Evolutionary conservation across 2,113 vertebrate species (phyloP).

Genomic region (human (Homo sapiens)): DNA sequence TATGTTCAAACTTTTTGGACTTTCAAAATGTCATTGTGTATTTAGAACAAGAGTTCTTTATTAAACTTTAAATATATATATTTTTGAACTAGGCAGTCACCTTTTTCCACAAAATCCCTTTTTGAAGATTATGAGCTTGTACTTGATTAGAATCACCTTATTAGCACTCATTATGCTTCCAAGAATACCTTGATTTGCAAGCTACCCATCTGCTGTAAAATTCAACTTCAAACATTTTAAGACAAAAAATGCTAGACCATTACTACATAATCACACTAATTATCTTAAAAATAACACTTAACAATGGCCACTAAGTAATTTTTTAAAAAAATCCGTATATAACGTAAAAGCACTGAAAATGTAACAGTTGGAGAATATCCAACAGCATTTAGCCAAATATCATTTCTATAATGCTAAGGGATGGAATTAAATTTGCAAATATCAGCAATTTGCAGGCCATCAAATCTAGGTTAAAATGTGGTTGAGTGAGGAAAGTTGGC

Average conservation of each 20-base stretch:
- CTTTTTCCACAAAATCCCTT: constrained; percentile 76
- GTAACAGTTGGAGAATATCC: constrained; percentile 16
- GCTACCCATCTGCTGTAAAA: constrained; percentile 68
- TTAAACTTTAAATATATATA: constrained; percentile 32
- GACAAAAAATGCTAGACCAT: neutral
- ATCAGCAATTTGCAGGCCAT: neutral
- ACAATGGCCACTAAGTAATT: neutral
- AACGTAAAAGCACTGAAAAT: constrained; percentile 43
- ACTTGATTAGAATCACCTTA: constrained; percentile 75
- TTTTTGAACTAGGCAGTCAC: constrained; percentile 43
- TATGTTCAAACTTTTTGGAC: constrained; percentile 22
- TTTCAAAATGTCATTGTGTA: constrained; percentile 18
- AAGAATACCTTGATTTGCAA: constrained; percentile 75
- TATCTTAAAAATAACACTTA: constrained; percentile 48
- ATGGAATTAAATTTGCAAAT: constrained; percentile 47
- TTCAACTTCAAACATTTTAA: constrained; percentile 68
- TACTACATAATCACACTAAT: constrained; percentile 29
- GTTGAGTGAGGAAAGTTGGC: neutral
- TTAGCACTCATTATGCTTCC: constrained; percentile 79
- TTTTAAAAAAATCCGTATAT: neutral
- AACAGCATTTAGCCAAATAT: constrained; percentile 3
- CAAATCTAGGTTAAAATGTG: constrained; percentile 43
- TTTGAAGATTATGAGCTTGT: constrained; percentile 51
- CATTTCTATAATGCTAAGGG: constrained; percentile 32
- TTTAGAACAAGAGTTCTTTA: neutral